Evolutionary conservation across 2,797 vertebrate genomes (phyloP), one percentile per base, ranked within the genome.

Genomic region (Peromyscus aztecus): DNA sequence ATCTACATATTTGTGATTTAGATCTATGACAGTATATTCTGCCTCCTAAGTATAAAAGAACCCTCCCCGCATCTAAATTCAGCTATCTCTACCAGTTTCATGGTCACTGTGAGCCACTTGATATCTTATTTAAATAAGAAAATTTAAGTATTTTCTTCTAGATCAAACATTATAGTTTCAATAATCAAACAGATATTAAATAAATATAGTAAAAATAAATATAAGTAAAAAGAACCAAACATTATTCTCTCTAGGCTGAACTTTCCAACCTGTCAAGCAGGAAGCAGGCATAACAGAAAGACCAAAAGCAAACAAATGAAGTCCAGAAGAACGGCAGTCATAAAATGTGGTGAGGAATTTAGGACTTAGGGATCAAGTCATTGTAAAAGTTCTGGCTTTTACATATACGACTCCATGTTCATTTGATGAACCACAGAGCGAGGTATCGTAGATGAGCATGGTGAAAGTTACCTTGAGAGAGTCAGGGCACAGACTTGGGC

Each of bases 131-230:
- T 27, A 95, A 92, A 46, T 82, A 21, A 92, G 37, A 27, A 76
- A 69, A 34, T 89, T 85, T 83, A 95, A 84, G 40, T 81, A 81
- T 12, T 31, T 94, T 85, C 29, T 76, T 82, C 16, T 55, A 90
- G 34, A 24, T 89, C n/a, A 80, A 67, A 89, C 46, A 49, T 27
- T 12, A n/a, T 29, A 87, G 46, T 27, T 4, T 89, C 4, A 11
- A 10, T 46, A 34, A 67, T n/a, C 43, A 85, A 65, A 31, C 37
- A 65, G 14, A 34, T 85, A 4, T 67, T n/a, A 49, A 67, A 67
- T 49, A 85, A 85, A n/a, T 67, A n/a, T 1, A 49, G 40, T n/a
- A n/a, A 67, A 85, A 31, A 46, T 84, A 63, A 31, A 46, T 65
- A 7, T 46, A n/a, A 85, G 34, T 85, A n/a, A 14, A 67, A 85